phyloP scores from a whole-genome alignment of 2,888 invertebrate genomes.

The Limnephilus auricula region DNA sequence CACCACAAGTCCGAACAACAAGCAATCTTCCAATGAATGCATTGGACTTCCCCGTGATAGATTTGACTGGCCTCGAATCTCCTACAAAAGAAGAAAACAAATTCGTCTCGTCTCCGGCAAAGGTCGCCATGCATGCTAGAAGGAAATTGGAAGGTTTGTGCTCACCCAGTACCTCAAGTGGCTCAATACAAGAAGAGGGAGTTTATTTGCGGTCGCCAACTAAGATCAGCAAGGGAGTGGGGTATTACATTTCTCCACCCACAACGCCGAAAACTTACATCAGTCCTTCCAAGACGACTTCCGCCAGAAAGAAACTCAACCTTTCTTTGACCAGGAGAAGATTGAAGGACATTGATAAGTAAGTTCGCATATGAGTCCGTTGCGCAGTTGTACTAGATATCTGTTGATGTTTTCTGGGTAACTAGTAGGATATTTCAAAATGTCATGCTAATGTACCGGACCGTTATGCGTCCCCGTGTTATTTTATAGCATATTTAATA shows the following conservation, averaged over 20 bases:
- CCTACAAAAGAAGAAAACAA: background rate
- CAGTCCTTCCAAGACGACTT: background rate
- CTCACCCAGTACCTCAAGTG: slow-evolving; percentile 11
- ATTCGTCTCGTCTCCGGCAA: background rate
- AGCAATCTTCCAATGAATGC: background rate
- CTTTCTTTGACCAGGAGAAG: slow-evolving; percentile 59
- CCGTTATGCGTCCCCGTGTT: too few relatives aligned
- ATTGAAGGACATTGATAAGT: slow-evolving; percentile 61
- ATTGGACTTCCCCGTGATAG: background rate
- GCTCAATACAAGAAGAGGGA: slow-evolving; percentile 8
- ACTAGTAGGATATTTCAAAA: too few relatives aligned
- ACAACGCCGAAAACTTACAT: background rate
- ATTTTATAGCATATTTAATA: too few relatives aligned
- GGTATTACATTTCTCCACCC: slow-evolving; percentile 58
- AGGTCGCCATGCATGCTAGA: background rate
- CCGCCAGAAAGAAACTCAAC: slow-evolving; percentile 42
- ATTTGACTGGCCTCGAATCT: background rate
- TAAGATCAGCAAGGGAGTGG: slow-evolving; percentile 60
- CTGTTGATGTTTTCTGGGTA: too few relatives aligned
- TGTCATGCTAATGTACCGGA: too few relatives aligned
- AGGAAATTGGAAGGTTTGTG: background rate
- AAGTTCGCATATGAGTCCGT: background rate
- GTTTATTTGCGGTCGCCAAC: slow-evolving; percentile 60
- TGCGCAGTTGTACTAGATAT: background rate
- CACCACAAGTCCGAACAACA: background rate